Conservation (phyloP, 92 coral and sea anemone species). For the Porites divaricata region DNA sequence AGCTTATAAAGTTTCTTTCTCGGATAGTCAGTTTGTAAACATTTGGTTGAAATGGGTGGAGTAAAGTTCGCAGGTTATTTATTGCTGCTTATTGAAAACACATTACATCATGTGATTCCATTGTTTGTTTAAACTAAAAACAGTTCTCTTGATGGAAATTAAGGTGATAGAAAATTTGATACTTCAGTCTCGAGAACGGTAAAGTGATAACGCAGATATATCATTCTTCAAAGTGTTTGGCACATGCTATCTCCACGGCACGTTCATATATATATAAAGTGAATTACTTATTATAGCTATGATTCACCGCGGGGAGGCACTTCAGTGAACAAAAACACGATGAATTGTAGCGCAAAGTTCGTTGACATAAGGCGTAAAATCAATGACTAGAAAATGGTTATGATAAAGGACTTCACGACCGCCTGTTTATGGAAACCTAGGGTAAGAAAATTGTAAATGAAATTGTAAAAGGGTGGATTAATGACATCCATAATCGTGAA, state of each 20-base stretch:
- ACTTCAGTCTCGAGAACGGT: background rate
- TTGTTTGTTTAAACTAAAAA: background rate
- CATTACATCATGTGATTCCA: background rate
- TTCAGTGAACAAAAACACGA: background rate
- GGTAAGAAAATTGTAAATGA: background rate
- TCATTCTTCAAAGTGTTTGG: too few species aligned
- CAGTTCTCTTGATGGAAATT: background rate
- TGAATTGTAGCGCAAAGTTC: background rate
- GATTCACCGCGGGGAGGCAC: conserved; percentile 1
- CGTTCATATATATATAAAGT: too few species aligned
- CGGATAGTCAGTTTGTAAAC: conserved; percentile 8
- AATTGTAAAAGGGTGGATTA: background rate
- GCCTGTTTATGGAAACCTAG: background rate
- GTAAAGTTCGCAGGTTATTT: background rate
- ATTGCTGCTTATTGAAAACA: conserved; percentile 19
- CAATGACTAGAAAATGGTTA: background rate
- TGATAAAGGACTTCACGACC: background rate
- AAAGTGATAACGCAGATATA: too few species aligned
- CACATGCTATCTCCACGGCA: too few species aligned
- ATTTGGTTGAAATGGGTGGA: conserved; percentile 22
- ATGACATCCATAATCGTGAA: too few species aligned
- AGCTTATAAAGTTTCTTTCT: background rate
- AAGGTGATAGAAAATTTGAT: conserved; percentile 2
- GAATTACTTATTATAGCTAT: background rate
- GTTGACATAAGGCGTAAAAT: background rate